Conservation (phyloP, 2,888 invertebrate species). For the Amblyteles armatorius region DNA sequence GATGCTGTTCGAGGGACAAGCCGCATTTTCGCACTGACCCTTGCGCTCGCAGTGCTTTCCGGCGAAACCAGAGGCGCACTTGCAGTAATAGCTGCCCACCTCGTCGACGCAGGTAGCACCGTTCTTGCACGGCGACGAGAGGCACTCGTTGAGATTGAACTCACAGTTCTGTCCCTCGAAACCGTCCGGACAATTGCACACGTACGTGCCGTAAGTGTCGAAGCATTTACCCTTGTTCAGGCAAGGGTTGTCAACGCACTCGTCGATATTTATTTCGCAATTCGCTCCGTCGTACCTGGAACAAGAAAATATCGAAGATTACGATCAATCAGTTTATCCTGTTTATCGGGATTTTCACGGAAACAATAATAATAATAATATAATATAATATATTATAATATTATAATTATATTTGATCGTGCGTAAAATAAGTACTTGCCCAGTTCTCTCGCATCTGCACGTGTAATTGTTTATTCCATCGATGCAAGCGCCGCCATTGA, state of each 20-base stretch:
- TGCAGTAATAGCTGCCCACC: constrained; percentile 86
- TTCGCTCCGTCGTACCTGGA: constrained; percentile 89
- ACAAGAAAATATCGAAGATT: constrained; percentile 22
- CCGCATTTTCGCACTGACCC: constrained; percentile 85
- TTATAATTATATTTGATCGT: constrained; percentile 20
- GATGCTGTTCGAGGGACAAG: constrained; percentile 89
- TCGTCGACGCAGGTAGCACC: constrained; percentile 88
- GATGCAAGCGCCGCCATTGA: constrained; percentile 90
- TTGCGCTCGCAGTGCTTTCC: constrained; percentile 86
- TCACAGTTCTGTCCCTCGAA: constrained; percentile 93
- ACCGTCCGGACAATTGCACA: constrained; percentile 92
- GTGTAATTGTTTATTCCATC: constrained; percentile 91
- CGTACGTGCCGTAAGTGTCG: constrained; percentile 92
- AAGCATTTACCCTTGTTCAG: constrained; percentile 91
- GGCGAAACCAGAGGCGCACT: constrained; percentile 86
- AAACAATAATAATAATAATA: background rate
- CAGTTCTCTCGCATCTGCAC: constrained; percentile 91
- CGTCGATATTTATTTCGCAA: constrained; percentile 93
- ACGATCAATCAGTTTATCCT: background rate
- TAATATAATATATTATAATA: no score
- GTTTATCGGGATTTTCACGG: background rate
- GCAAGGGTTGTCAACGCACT: constrained; percentile 90
- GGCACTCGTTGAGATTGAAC: constrained; percentile 87
- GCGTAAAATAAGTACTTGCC: constrained; percentile 80
- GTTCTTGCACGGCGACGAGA: constrained; percentile 87